These are phyloP conservation scores for Heterocephalus glaber DNA, from an alignment of 2,113 vertebrate species.

Conservation along the genomic window DNA sequence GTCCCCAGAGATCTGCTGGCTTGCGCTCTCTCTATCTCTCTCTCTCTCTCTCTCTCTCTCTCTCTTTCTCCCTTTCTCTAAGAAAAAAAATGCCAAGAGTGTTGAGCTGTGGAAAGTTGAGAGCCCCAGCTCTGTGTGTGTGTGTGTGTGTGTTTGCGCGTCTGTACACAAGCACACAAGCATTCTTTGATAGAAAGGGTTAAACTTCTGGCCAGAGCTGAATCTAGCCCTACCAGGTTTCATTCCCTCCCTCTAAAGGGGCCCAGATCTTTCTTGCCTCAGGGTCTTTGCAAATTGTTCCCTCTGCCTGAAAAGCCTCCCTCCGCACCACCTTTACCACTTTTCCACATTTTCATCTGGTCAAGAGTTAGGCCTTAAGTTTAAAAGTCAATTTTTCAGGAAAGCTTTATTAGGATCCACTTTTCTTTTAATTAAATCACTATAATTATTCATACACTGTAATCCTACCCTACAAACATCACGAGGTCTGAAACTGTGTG, in stretches of 20 bases:
- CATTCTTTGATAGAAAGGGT: constrained; percentile 25
- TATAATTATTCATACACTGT: not conserved
- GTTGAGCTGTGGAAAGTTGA: not conserved
- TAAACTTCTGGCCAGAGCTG: constrained; percentile 29
- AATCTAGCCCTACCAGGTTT: not conserved
- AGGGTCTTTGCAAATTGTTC: not conserved
- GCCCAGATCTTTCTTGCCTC: constrained; percentile 30
- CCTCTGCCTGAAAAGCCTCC: not conserved
- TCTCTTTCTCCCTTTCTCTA: not conserved
- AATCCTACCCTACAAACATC: not conserved
- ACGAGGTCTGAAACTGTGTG: not conserved
- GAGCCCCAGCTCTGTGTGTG: not conserved
- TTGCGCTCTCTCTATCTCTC: not conserved
- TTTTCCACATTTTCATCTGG: not conserved
- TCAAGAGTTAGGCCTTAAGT: constrained; percentile 34
- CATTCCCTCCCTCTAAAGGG: not conserved
- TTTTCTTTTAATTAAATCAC: constrained; percentile 34
- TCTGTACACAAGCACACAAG: not conserved
- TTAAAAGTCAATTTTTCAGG: constrained; percentile 17
- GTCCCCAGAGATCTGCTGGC: not conserved
- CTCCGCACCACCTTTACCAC: not conserved
- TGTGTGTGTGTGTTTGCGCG: not conserved
- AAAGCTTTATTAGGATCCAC: not conserved
- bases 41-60: not conserved
- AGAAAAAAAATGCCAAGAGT: not conserved